Conservation (phyloP, 2,113 vertebrate species). For the Rhizomys pruinosus region DNA sequence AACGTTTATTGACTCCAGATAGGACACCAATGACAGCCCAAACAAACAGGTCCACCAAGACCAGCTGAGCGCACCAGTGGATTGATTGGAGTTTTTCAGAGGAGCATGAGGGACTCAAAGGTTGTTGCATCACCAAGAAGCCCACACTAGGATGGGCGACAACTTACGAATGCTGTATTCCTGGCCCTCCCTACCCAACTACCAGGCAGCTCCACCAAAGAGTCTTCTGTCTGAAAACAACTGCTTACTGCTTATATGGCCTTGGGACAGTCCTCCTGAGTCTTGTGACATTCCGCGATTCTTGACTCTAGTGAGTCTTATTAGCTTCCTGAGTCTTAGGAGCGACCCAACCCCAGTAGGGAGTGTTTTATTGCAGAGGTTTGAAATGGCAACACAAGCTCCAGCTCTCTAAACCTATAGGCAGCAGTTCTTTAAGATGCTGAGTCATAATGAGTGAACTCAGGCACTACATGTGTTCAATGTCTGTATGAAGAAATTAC, state of each 20-base stretch:
- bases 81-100: not conserved
- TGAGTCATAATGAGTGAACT: not conserved
- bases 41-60: not conserved
- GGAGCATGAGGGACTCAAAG: not conserved
- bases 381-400: not conserved
- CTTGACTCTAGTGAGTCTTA: not conserved
- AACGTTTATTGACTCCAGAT: not conserved
- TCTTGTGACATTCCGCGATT: not conserved
- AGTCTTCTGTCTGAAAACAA: not conserved
- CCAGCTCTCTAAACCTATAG: not conserved
- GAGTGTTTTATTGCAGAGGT: not conserved
- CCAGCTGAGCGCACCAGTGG: not conserved
- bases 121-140: not conserved
- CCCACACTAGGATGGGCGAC: not conserved
- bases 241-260: not conserved
- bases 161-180: not conserved
- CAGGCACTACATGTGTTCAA: not conserved
- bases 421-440: not conserved
- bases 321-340: not conserved
- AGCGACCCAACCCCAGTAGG: too few species aligned
- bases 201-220: not conserved
- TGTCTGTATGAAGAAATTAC: not conserved
- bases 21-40: not conserved
- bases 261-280: not conserved
- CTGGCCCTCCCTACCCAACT: not conserved